These are phyloP conservation scores for Hippocampus kuda DNA, from an alignment of 2,797 vertebrate genomes.

Conservation along the genomic window DNA sequence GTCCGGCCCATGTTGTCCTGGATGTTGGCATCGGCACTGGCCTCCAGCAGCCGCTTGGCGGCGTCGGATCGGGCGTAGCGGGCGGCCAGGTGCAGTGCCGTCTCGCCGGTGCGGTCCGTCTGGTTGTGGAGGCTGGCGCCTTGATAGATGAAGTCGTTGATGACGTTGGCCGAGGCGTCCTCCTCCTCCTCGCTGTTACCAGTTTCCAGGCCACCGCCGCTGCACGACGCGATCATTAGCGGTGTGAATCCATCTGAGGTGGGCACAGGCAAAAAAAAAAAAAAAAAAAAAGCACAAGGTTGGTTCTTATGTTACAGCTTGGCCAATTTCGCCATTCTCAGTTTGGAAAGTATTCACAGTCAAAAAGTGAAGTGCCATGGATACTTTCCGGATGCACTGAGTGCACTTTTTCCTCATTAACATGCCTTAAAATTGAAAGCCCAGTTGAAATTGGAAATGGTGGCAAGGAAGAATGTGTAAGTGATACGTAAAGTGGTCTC, in stretches of 20 bases:
- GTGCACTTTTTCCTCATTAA: too few relatives aligned
- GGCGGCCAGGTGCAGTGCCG: slow-evolving; percentile 87
- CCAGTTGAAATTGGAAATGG: too few relatives aligned
- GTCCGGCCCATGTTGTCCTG: slow-evolving; percentile 97
- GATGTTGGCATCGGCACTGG: slow-evolving; percentile 90
- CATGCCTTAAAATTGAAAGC: too few relatives aligned
- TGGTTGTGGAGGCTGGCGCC: slow-evolving; percentile 93
- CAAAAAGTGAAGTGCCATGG: too few relatives aligned
- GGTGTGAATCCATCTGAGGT: slow-evolving; percentile 90
- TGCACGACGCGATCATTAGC: slow-evolving; percentile 96
- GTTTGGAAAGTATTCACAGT: too few relatives aligned
- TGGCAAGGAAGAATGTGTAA: too few relatives aligned
- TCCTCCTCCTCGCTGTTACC: slow-evolving; percentile 94
- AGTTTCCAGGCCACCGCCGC: slow-evolving; percentile 89
- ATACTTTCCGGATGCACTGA: too few relatives aligned
- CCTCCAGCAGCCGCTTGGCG: slow-evolving; percentile 90
- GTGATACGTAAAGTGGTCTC: too few relatives aligned
- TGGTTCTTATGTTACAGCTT: too few relatives aligned
- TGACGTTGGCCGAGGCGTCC: slow-evolving; percentile 83
- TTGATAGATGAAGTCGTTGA: slow-evolving; percentile 96
- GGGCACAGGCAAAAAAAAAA: background rate
- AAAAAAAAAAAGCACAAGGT: too few relatives aligned
- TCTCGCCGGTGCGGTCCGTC: slow-evolving; percentile 93
- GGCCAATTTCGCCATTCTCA: background rate
- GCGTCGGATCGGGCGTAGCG: slow-evolving; percentile 91